Evolutionary conservation across 1,140 invertebrate species (phyloP).

Genomic region (Platorchestia sp.): DNA sequence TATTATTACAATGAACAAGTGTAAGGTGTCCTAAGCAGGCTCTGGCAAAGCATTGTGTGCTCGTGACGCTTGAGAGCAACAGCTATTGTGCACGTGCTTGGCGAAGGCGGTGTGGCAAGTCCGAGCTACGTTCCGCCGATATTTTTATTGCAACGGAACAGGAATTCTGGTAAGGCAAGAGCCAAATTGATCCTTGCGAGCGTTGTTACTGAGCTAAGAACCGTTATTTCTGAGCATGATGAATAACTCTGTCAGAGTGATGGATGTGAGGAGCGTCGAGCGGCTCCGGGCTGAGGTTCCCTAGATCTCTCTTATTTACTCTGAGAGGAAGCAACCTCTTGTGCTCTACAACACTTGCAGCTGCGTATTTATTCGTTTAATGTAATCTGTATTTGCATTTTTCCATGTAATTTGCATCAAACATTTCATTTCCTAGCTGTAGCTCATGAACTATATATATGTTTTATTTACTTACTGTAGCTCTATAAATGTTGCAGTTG

Average conservation of each 20-base stretch:
- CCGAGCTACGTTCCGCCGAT: not conserved
- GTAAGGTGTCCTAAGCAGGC: not conserved
- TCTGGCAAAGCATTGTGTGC: not conserved
- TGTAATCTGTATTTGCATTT: too few species aligned
- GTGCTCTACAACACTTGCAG: not conserved
- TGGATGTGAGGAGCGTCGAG: not conserved
- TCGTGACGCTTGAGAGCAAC: not conserved
- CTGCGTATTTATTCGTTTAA: too few species aligned
- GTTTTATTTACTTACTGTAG: too few species aligned
- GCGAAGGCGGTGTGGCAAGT: not conserved
- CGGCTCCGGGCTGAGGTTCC: not conserved
- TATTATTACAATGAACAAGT: too few species aligned
- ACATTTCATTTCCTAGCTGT: too few species aligned
- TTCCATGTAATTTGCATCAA: too few species aligned
- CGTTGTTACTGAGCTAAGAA: not conserved
- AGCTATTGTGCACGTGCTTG: not conserved
- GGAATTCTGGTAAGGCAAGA: not conserved
- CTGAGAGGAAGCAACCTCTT: not conserved
- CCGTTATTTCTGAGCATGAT: not conserved
- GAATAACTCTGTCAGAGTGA: not conserved
- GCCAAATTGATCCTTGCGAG: not conserved
- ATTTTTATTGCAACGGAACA: not conserved
- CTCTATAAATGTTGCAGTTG: too few species aligned
- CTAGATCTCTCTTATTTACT: not conserved
- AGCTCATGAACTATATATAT: too few species aligned